Evolutionary conservation across 2,797 vertebrate species (phyloP).

Genomic region (Sebastes melanostomus): DNA sequence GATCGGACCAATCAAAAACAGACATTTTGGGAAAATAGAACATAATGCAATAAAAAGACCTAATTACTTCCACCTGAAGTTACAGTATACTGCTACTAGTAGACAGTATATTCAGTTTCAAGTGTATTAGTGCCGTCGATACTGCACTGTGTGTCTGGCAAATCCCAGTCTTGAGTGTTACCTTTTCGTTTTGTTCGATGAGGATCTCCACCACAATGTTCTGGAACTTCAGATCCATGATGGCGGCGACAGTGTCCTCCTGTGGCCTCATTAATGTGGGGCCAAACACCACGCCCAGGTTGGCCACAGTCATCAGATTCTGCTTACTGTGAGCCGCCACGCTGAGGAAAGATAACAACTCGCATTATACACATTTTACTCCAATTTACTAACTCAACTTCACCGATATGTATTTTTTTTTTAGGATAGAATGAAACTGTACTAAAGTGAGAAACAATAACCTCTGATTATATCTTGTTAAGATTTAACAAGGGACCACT

Average conservation of each 20-base stretch:
- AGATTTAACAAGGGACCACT: not conserved
- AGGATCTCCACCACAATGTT: slow-evolving; percentile 99
- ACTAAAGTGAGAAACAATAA: not conserved
- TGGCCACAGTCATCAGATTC: slow-evolving; percentile 97
- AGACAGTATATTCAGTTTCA: not conserved
- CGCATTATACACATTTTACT: slow-evolving; percentile 4
- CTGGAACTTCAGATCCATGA: slow-evolving; percentile 99
- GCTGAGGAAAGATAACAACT: slow-evolving; percentile 54
- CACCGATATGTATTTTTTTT: not conserved
- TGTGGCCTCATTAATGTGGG: slow-evolving; percentile 97
- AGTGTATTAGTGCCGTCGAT: not conserved
- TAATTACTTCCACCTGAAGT: slow-evolving; percentile 5
- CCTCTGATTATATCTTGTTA: not conserved
- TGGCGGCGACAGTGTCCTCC: slow-evolving; percentile 96
- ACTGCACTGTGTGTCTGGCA: not conserved
- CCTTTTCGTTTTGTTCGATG: slow-evolving; percentile 95
- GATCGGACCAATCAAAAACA: not conserved
- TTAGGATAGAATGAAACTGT: not conserved
- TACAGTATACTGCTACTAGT: not conserved
- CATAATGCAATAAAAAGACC: not conserved
- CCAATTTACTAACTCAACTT: not conserved
- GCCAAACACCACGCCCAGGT: slow-evolving; percentile 97
- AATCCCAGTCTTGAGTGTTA: slow-evolving; percentile 52
- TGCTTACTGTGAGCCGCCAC: slow-evolving; percentile 83
- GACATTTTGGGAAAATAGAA: not conserved